phyloP scores from a whole-genome alignment of 2,888 invertebrate species.

The Dynastes maya region DNA sequence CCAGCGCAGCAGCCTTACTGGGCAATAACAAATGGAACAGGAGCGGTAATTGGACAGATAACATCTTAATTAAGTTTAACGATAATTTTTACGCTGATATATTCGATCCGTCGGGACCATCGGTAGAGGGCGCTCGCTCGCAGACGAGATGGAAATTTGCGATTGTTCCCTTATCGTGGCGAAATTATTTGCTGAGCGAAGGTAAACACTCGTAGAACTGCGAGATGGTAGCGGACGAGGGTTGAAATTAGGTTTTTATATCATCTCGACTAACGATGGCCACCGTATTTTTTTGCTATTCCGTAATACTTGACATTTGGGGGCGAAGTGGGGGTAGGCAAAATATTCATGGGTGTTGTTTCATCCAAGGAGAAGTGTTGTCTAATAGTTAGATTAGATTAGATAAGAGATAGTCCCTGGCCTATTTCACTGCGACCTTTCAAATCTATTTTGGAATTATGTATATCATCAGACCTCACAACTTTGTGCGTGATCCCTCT shows the following conservation, averaged over 20 bases:
- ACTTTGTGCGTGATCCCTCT: too few species aligned
- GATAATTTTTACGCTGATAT: constrained; percentile 39
- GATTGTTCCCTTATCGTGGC: constrained; percentile 5
- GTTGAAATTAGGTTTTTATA: constrained; percentile 7
- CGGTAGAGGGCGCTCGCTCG: background rate
- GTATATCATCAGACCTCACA: too few species aligned
- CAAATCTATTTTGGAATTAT: too few species aligned
- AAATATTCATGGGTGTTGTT: too few species aligned
- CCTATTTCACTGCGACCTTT: too few species aligned
- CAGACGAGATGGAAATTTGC: constrained; percentile 10
- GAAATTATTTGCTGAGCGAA: constrained; percentile 17
- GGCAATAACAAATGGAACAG: constrained; percentile 30
- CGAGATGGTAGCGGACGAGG: background rate
- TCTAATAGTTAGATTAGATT: too few species aligned
- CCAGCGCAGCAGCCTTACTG: background rate
- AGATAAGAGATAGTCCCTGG: too few species aligned
- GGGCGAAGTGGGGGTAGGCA: too few species aligned
- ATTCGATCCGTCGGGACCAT: constrained; percentile 11
- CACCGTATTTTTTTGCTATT: too few species aligned
- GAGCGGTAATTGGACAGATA: constrained; percentile 37
- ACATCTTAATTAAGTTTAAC: constrained; percentile 39
- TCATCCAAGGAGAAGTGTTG: too few species aligned
- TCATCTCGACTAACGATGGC: constrained; percentile 4
- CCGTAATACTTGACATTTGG: too few species aligned
- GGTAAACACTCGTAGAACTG: constrained; percentile 3